These are phyloP conservation scores for Drosophila anceps DNA, from an alignment of 2,888 invertebrate species.

Conservation along the genomic window DNA sequence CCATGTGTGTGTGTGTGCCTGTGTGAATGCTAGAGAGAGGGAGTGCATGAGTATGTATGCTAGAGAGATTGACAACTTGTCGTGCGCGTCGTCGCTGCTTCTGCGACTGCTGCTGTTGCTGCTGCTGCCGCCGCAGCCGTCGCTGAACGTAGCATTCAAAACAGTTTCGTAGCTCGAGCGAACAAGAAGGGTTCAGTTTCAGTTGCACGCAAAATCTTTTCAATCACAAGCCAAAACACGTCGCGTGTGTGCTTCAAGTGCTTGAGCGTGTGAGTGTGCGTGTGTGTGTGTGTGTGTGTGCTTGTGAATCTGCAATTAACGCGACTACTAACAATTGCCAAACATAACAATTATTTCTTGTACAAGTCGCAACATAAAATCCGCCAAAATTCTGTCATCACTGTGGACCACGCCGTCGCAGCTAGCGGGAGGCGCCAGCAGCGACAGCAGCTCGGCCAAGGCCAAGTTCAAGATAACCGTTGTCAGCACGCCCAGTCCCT, in stretches of 20 bases:
- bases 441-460: slow-evolving; percentile 57
- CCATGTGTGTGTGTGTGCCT: slow-evolving; percentile 12
- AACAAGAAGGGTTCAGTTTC: slow-evolving; percentile 80
- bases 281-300: slow-evolving; percentile 7
- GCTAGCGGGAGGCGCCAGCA: slow-evolving; percentile 80
- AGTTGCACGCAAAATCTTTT: slow-evolving; percentile 32
- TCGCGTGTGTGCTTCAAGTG: slow-evolving; percentile 42
- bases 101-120: slow-evolving; percentile 12
- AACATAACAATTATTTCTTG: slow-evolving; percentile 3
- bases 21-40: slow-evolving; percentile 8
- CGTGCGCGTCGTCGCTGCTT: slow-evolving; percentile 39
- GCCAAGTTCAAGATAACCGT: slow-evolving; percentile 84
- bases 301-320: neutral
- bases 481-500: slow-evolving; percentile 82
- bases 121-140: slow-evolving; percentile 47
- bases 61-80: slow-evolving; percentile 53
- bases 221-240: slow-evolving; percentile 22
- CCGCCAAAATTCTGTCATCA: slow-evolving; percentile 85
- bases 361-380: slow-evolving; percentile 26
- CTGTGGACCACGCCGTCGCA: slow-evolving; percentile 85
- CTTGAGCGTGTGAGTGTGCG: slow-evolving; percentile 17
- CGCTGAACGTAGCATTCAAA: slow-evolving; percentile 71
- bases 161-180: slow-evolving; percentile 84
- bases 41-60: slow-evolving; percentile 19
- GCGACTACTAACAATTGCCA: slow-evolving; percentile 11